Percentiles rank a stretch among this genome's conserved stretches.
Evolutionary conservation across 2,113 vertebrate genomes (phyloP).

Genomic region (Strigops habroptila): DNA sequence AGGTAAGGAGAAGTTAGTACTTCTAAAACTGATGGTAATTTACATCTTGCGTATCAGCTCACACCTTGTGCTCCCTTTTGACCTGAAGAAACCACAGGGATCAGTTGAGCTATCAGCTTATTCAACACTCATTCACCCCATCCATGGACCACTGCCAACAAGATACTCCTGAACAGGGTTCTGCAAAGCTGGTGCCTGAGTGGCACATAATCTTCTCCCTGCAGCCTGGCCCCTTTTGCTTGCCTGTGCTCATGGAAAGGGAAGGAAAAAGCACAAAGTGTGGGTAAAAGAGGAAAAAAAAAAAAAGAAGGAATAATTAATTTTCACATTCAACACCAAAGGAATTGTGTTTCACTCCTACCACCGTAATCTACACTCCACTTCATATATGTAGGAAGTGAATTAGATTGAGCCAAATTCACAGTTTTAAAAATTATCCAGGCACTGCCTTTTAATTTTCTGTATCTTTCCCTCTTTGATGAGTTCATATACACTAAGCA

Average conservation of each 20-base stretch:
- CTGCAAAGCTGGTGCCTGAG: neutral
- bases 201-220: neutral
- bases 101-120: neutral
- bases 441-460: neutral
- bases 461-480: constrained; percentile 20
- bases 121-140: neutral
- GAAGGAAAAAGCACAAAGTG: neutral
- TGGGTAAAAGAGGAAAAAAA: neutral
- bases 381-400: neutral
- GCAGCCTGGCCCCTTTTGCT: neutral
- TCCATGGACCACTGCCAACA: neutral
- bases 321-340: neutral
- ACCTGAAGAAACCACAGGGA: neutral
- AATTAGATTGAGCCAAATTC: neutral
- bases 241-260: neutral
- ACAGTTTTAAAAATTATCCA: neutral
- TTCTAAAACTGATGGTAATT: neutral
- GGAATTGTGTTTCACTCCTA: neutral
- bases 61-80: neutral
- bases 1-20: neutral
- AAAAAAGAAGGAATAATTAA: neutral
- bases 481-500: neutral
- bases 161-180: neutral
- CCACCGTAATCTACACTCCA: neutral
- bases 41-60: neutral